Percentiles rank a stretch among this genome's conserved stretches.
Evolutionary conservation across 2,797 vertebrate genomes (phyloP).

Genomic region (Gymnothorax javanicus): DNA sequence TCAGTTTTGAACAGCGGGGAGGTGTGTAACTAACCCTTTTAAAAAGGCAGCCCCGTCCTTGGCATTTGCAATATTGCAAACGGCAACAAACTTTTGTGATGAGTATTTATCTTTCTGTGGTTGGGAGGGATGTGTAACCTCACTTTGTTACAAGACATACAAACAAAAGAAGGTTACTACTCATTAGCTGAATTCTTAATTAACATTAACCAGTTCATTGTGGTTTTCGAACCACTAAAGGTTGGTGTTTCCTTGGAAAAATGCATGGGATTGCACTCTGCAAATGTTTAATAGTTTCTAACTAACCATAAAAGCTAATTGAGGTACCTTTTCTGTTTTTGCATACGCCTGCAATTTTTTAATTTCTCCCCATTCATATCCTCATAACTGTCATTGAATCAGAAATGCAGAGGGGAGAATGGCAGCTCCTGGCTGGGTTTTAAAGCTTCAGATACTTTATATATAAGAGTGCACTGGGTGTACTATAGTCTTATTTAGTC

Average conservation of each 20-base stretch:
- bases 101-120: neutral
- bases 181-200: slow-evolving; percentile 45
- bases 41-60: slow-evolving; percentile 26
- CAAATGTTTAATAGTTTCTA: slow-evolving; percentile 44
- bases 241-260: slow-evolving; percentile 18
- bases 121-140: slow-evolving; percentile 16
- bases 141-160: slow-evolving; percentile 54
- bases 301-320: slow-evolving; percentile 47
- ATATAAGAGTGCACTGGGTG: neutral
- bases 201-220: slow-evolving; percentile 18
- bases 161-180: slow-evolving; percentile 53
- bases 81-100: neutral
- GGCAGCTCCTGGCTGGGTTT: neutral
- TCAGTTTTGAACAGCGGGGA: slow-evolving; percentile 38
- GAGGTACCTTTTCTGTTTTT: slow-evolving; percentile 43
- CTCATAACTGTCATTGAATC: neutral
- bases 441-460: neutral
- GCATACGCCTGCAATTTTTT: neutral
- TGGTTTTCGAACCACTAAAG: slow-evolving; percentile 21
- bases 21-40: slow-evolving; percentile 27
- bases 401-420: neutral
- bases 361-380: neutral
- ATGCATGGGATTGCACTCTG: slow-evolving; percentile 17
- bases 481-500: neutral
- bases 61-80: slow-evolving; percentile 25